Conservation (phyloP, 2,797 vertebrate genomes). For the Enteromius thamalakanensis region DNA sequence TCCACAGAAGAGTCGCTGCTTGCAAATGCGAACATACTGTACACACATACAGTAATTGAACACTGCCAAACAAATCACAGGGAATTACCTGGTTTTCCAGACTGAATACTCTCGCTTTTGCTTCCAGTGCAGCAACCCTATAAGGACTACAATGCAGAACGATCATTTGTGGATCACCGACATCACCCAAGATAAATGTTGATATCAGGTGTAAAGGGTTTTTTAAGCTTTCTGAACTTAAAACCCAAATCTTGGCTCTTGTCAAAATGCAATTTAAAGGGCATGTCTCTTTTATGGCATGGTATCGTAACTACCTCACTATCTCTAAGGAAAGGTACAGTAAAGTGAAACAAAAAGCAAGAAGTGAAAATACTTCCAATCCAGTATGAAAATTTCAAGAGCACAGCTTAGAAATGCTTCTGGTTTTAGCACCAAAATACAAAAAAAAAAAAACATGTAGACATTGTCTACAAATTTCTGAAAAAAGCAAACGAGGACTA, state of each 20-base stretch:
- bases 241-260: neutral
- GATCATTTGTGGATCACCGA: neutral
- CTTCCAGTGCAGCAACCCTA: neutral
- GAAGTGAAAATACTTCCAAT: slow-evolving; percentile 7
- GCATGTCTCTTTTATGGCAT: neutral
- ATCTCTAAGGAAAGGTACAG: neutral
- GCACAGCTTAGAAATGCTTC: neutral
- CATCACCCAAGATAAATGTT: neutral
- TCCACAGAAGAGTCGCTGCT: neutral
- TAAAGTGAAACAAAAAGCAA: neutral
- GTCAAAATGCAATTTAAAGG: too few relatives aligned
- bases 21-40: neutral
- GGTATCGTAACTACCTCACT: neutral
- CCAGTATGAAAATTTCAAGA: neutral
- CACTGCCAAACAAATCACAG: neutral
- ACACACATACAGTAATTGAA: neutral
- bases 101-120: neutral
- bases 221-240: neutral
- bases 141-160: neutral
- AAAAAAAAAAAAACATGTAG: too few relatives aligned
- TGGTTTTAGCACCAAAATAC: neutral
- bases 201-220: neutral
- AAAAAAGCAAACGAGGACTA: neutral
- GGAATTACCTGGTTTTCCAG: slow-evolving; percentile 20
- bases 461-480: neutral